Conservation (phyloP, 2,113 vertebrate species). For the Leptobrachium ailaonicum region DNA sequence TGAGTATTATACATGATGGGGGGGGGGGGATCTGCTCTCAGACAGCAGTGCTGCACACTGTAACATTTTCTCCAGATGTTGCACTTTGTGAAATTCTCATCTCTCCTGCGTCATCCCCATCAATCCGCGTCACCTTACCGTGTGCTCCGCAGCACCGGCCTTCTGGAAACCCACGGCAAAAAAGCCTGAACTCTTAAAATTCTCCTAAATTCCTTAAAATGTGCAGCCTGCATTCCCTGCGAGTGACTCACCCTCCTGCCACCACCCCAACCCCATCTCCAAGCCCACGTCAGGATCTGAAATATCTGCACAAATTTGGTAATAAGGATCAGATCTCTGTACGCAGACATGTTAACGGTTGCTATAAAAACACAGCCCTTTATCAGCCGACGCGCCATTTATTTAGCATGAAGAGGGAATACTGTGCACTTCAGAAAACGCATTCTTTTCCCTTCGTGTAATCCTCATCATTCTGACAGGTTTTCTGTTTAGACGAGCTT, state of each 20-base stretch:
- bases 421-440: conserved; percentile 2
- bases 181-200: not conserved
- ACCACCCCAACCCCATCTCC: not conserved
- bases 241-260: conserved; percentile 7
- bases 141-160: no score
- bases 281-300: not conserved
- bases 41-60: no score
- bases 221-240: not conserved
- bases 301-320: not conserved
- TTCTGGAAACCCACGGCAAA: no score
- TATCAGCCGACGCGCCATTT: not conserved
- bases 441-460: conserved; percentile 2
- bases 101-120: no score
- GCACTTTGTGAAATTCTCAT: no score
- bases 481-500: not conserved
- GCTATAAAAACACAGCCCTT: not conserved
- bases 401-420: not conserved
- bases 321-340: not conserved
- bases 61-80: no score
- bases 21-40: no score
- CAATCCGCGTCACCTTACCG: no score
- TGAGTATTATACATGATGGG: no score
- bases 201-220: not conserved
- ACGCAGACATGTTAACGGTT: not conserved
- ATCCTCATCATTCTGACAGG: not conserved